Conservation (phyloP, 2,888 invertebrate species). For the Plebejus melissa region DNA sequence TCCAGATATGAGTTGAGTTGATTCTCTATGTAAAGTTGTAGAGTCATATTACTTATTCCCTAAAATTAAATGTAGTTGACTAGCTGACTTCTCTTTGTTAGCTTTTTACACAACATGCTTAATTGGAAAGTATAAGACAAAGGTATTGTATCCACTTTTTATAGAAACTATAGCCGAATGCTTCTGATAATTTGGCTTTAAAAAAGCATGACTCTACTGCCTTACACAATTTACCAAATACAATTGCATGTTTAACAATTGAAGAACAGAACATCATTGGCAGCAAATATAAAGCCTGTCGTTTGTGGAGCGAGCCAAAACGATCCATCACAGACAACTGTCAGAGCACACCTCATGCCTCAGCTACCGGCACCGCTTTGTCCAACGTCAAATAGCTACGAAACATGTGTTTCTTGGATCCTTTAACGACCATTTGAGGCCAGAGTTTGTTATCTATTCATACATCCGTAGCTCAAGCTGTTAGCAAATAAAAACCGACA, state of each 20-base stretch:
- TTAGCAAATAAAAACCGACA: slow-evolving; percentile 29
- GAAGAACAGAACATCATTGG: background rate
- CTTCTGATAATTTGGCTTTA: background rate
- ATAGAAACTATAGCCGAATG: background rate
- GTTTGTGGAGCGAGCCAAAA: slow-evolving; percentile 41
- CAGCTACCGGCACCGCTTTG: slow-evolving; percentile 35
- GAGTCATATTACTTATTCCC: no score
- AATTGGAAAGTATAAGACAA: no score
- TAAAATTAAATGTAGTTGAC: no score
- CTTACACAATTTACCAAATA: background rate
- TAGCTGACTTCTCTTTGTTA: no score
- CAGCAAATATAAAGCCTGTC: background rate
- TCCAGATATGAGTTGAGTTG: no score
- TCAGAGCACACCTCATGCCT: slow-evolving; percentile 33
- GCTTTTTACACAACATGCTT: no score
- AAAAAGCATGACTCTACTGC: background rate
- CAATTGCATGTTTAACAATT: slow-evolving; percentile 8
- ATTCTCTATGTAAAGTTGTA: no score
- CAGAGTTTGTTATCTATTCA: background rate
- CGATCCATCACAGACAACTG: slow-evolving; percentile 46
- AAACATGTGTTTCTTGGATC: slow-evolving; percentile 13
- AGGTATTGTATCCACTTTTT: no score
- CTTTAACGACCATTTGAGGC: background rate
- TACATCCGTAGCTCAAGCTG: background rate
- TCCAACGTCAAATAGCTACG: slow-evolving; percentile 31